phyloP scores from a whole-genome alignment of 2,113 vertebrate species.

The Xenopus tropicalis region DNA sequence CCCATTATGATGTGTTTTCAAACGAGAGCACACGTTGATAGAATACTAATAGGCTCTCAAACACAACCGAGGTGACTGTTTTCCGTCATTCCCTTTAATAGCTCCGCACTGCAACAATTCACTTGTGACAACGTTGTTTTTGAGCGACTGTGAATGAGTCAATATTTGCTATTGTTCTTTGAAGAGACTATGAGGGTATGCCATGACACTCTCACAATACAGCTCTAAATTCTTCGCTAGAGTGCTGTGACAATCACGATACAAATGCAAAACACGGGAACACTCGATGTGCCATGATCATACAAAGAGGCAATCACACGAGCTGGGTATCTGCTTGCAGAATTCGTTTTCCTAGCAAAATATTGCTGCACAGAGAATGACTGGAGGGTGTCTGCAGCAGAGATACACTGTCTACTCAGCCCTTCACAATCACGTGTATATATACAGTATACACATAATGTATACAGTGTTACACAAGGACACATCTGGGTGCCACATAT shows the following conservation, averaged over 20 bases:
- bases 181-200: conserved; percentile 11
- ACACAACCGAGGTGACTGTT: conserved; percentile 5
- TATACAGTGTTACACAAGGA: no score
- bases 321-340: background rate
- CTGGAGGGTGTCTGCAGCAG: background rate
- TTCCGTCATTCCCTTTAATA: background rate
- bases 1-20: conserved; percentile 34
- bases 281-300: background rate
- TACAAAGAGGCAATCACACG: conserved; percentile 3
- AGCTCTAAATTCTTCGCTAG: background rate
- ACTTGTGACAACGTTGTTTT: background rate
- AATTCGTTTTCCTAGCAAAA: background rate
- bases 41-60: conserved; percentile 44
- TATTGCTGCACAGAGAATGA: background rate
- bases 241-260: background rate
- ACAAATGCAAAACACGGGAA: background rate
- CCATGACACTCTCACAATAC: fast-evolving
- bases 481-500: no score
- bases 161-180: background rate
- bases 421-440: no score
- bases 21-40: background rate
- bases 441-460: no score
- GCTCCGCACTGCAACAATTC: background rate
- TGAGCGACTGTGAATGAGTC: background rate
- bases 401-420: no score